Conservation (phyloP, 64 coral and sea anemone species). For the Porites australiensis region DNA sequence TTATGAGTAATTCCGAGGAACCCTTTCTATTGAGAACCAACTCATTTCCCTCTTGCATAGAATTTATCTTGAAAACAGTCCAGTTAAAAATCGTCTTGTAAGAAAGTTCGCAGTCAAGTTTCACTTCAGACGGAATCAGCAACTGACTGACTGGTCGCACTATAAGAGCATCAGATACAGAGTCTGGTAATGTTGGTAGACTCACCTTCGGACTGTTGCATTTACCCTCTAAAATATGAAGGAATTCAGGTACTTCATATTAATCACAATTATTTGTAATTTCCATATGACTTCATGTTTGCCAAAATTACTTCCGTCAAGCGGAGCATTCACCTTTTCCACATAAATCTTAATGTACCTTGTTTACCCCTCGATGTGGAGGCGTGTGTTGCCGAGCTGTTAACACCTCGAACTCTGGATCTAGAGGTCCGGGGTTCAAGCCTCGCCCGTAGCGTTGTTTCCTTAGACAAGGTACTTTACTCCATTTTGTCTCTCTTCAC, state of each 20-base stretch:
- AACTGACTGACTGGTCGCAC: neutral
- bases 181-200: neutral
- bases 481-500: too few species aligned
- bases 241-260: neutral
- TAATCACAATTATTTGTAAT: too few species aligned
- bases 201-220: slow-evolving; percentile 3
- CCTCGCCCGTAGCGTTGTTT: too few species aligned
- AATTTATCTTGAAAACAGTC: neutral
- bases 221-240: neutral
- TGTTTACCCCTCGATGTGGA: too few species aligned
- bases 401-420: too few species aligned
- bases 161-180: neutral
- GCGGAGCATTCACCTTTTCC: too few species aligned
- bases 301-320: too few species aligned
- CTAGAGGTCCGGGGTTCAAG: too few species aligned
- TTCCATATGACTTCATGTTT: too few species aligned
- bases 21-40: neutral
- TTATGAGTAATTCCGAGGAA: slow-evolving; percentile 15
- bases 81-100: neutral
- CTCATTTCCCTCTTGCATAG: neutral
- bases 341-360: too few species aligned
- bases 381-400: too few species aligned
- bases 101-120: slow-evolving; percentile 11
- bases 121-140: neutral
- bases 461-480: too few species aligned